phyloP scores from a whole-genome alignment of 64 coral and sea anemone genomes.

The Porites australiensis region DNA sequence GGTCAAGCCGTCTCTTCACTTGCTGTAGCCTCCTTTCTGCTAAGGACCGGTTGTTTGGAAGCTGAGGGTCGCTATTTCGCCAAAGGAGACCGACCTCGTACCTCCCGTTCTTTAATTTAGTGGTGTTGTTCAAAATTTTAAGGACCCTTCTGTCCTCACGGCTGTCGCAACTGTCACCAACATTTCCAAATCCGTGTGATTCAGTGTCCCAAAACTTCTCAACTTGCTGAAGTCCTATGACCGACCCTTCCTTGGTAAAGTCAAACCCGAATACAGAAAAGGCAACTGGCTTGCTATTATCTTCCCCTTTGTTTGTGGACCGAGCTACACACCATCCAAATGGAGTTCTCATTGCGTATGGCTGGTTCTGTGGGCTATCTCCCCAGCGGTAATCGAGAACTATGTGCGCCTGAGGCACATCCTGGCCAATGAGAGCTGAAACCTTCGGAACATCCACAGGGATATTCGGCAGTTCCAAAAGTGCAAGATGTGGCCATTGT shows the following conservation, averaged over 20 bases:
- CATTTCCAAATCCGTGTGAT: conserved; percentile 40
- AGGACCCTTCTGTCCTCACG: conserved; percentile 51
- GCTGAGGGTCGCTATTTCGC: background rate
- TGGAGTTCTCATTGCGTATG: conserved; percentile 59
- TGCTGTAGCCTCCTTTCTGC: conserved; percentile 60
- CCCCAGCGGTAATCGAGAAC: conserved; percentile 60
- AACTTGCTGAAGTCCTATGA: conserved; percentile 29
- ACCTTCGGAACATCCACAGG: conserved; percentile 64
- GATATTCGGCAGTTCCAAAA: conserved; percentile 31
- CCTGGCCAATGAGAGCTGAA: conserved; percentile 72
- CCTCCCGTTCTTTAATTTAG: background rate
- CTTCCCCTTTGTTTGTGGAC: conserved; percentile 20
- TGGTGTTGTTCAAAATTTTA: conserved; percentile 45
- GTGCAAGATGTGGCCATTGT: conserved; percentile 57
- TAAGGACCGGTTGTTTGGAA: conserved; percentile 63
- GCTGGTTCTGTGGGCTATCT: conserved; percentile 48
- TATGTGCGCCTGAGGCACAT: conserved; percentile 74
- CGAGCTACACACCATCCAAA: conserved; percentile 71
- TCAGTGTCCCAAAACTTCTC: conserved; percentile 70
- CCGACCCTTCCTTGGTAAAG: background rate
- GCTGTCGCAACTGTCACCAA: background rate
- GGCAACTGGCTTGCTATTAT: conserved; percentile 9
- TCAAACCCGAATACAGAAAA: conserved; percentile 65
- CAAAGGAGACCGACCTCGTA: no score
- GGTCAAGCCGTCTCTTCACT: conserved; percentile 44